Conservation (phyloP, 1,140 invertebrate species). For the Eufriesea mexicana region DNA sequence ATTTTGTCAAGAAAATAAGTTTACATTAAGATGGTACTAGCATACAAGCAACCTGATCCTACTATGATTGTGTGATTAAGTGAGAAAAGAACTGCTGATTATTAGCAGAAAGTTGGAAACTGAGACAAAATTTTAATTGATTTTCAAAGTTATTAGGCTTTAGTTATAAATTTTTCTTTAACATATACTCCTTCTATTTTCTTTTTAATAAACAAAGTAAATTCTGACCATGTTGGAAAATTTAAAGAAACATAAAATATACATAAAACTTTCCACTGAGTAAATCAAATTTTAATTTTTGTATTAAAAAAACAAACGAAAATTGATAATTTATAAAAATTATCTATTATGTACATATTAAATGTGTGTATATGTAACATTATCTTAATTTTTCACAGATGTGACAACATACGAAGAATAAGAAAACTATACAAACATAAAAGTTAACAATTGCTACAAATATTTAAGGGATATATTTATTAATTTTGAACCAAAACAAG, state of each 20-base stretch:
- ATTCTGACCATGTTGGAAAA: slow-evolving; percentile 49
- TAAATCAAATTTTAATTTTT: neutral
- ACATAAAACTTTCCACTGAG: neutral
- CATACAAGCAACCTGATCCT: slow-evolving; percentile 80
- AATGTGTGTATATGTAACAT: neutral
- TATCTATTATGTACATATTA: neutral
- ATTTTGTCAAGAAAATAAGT: slow-evolving; percentile 67
- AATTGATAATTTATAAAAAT: slow-evolving; percentile 15
- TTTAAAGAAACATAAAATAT: neutral
- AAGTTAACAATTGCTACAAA: neutral
- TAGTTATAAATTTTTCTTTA: slow-evolving; percentile 13
- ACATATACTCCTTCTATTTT: slow-evolving; percentile 13
- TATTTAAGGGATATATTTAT: neutral
- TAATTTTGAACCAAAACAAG: neutral
- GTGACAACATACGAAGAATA: too few species aligned
- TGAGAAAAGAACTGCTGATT: slow-evolving; percentile 57
- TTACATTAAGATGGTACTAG: slow-evolving; percentile 76
- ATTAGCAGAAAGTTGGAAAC: slow-evolving; percentile 53
- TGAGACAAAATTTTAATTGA: slow-evolving; percentile 30
- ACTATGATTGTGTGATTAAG: slow-evolving; percentile 69
- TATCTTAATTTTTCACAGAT: slow-evolving; percentile 1
- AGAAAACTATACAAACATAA: slow-evolving; percentile 4
- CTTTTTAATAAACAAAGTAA: slow-evolving; percentile 28
- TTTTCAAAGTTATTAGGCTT: slow-evolving; percentile 40
- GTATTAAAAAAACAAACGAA: slow-evolving; percentile 3